Conservation (phyloP, 2,888 invertebrate genomes). For the Drosophila macrospina region DNA sequence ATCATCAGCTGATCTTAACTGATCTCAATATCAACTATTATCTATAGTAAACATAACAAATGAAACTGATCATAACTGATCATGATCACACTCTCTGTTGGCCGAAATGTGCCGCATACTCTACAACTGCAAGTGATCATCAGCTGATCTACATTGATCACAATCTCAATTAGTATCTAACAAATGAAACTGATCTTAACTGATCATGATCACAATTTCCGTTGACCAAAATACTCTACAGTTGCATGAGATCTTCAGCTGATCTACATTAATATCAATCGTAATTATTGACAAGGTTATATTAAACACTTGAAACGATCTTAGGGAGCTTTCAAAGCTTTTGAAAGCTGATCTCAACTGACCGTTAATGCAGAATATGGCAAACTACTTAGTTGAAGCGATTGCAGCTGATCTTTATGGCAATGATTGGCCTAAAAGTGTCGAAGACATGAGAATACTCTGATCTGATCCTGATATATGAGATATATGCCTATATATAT, state of each 20-base stretch:
- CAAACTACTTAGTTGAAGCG: not conserved
- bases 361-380: not conserved
- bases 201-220: no score
- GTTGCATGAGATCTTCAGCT: not conserved
- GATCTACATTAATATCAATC: conserved; percentile 1
- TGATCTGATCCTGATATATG: conserved; percentile 4
- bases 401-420: not conserved
- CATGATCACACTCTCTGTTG: no score
- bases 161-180: no score
- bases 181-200: no score
- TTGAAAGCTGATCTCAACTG: not conserved
- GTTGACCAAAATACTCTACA: not conserved
- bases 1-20: no score
- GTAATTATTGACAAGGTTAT: not conserved
- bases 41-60: no score
- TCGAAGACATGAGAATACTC: not conserved
- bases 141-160: no score
- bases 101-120: no score
- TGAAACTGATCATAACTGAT: no score
- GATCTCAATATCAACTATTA: no score
- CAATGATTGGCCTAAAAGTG: not conserved
- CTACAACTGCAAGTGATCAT: no score
- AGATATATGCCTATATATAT: not conserved
- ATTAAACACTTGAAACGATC: not conserved
- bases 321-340: not conserved